Percentiles rank a stretch among this genome's conserved stretches.
These are phyloP conservation scores for Otolemur crassicaudatus DNA, from an alignment of 2,797 vertebrate genomes.

Conservation along the genomic window DNA sequence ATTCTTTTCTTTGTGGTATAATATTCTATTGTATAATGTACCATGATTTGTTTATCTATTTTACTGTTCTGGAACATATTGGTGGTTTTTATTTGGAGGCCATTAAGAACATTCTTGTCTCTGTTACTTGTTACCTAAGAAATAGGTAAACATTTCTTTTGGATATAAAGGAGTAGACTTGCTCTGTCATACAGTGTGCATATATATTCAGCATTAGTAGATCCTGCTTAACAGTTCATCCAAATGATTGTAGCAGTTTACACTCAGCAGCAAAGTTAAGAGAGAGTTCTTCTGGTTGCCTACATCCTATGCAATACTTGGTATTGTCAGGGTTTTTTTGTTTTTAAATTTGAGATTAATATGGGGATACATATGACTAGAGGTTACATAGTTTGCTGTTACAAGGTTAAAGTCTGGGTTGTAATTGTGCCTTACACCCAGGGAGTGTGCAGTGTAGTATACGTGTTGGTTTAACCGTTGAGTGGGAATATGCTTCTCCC, in stretches of 20 bases:
- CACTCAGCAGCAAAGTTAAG: not conserved
- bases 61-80: not conserved
- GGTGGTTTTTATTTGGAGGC: not conserved
- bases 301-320: not conserved
- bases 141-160: not conserved
- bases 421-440: too few species aligned
- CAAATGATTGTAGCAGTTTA: not conserved
- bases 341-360: too few species aligned
- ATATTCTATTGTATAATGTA: not conserved
- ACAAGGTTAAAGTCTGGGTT: too few species aligned
- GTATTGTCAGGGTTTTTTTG: not conserved
- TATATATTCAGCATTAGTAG: not conserved
- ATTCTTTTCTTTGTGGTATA: not conserved
- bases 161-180: not conserved
- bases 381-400: too few species aligned
- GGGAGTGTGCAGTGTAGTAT: too few species aligned
- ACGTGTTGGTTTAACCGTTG: too few species aligned
- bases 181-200: not conserved
- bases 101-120: not conserved
- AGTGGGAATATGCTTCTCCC: too few species aligned
- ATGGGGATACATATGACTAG: too few species aligned
- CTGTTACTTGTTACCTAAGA: not conserved
- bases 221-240: not conserved
- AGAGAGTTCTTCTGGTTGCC: not conserved
- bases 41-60: not conserved